Conservation (phyloP, 2,113 vertebrate genomes). For the Ctenodactylus gundi region DNA sequence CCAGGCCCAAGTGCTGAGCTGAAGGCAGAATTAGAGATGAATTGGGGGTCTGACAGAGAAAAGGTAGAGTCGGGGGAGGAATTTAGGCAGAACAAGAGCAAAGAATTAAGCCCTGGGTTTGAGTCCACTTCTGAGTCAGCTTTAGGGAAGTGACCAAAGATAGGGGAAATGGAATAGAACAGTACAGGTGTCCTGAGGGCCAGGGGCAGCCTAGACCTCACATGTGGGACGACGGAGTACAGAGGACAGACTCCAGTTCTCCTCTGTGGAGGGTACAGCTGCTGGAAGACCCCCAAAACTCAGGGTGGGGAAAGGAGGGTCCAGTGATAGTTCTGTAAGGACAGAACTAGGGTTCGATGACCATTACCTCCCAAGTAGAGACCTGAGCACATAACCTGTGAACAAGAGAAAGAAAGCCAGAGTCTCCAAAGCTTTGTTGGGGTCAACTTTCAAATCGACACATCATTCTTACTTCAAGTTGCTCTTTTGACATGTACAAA, state of each 20-base stretch:
- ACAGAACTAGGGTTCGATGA: not conserved
- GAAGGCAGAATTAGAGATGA: not conserved
- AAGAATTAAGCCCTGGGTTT: not conserved
- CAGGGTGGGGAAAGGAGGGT: not conserved
- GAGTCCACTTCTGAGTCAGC: not conserved
- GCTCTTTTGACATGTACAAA: not conserved
- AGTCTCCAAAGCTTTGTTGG: not conserved
- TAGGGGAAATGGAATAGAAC: not conserved
- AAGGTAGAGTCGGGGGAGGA: not conserved
- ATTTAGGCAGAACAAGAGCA: not conserved
- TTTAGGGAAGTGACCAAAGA: not conserved
- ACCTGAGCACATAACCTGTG: not conserved
- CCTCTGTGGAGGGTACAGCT: not conserved
- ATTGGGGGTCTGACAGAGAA: not conserved
- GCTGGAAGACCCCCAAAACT: not conserved
- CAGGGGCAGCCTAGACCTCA: not conserved
- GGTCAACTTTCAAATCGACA: not conserved
- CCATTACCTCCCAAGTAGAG: not conserved
- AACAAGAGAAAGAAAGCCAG: not conserved
- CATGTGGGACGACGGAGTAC: not conserved
- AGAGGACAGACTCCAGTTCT: no score
- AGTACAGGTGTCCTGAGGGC: accelerated
- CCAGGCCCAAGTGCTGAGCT: not conserved
- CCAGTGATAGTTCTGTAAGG: not conserved
- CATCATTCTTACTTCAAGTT: not conserved